Percentiles rank a stretch among this genome's conserved stretches.
Conservation (phyloP, 2,797 vertebrate genomes). For the Dicrostonyx torquatus region DNA sequence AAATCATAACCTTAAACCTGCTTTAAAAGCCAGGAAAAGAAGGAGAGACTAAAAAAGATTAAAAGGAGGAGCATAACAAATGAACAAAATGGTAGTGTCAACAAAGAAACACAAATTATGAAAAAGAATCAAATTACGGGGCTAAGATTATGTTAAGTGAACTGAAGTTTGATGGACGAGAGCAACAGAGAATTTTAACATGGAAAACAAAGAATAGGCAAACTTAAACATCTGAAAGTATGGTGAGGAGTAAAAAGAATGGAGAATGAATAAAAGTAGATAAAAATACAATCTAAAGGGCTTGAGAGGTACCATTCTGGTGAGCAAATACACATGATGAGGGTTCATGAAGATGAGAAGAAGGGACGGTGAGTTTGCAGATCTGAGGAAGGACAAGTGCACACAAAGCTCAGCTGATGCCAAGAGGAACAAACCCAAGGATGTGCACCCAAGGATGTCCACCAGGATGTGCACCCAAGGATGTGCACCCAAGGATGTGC, state of each 20-base stretch:
- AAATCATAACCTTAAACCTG: neutral
- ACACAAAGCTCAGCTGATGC: neutral
- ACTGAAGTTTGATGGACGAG: neutral
- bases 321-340: neutral
- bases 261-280: neutral
- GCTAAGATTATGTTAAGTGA: neutral
- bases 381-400: neutral
- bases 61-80: neutral
- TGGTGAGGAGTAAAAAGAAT: neutral
- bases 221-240: constrained; percentile 7
- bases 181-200: neutral
- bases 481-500: neutral
- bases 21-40: neutral
- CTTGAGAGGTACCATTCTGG: neutral
- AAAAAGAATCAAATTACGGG: neutral
- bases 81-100: neutral
- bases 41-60: neutral
- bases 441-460: neutral
- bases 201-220: neutral
- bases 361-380: neutral
- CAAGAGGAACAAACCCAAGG: neutral
- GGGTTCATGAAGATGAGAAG: neutral
- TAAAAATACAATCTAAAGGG: neutral
- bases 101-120: neutral
- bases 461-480: neutral